Percentiles rank a stretch among this genome's conserved stretches.
Evolutionary conservation across 2,888 invertebrate species (phyloP).

Genomic region (Drosophila koepferae): DNA sequence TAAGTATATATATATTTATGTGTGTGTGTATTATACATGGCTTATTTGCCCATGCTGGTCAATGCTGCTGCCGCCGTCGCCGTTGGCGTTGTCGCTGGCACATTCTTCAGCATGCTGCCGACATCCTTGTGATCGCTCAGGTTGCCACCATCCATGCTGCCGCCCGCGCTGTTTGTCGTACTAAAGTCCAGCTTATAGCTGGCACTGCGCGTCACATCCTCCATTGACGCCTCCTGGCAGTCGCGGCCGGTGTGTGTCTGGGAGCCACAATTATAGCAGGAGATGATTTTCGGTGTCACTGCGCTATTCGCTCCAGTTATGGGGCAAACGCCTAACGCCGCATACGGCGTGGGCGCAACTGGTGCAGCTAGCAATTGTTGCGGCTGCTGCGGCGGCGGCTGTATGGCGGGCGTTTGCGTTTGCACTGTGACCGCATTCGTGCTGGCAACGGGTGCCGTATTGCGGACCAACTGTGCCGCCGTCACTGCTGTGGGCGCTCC

Average conservation of each 20-base stretch:
- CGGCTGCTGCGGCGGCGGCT: constrained; percentile 26
- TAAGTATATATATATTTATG: constrained; percentile 26
- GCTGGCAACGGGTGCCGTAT: constrained; percentile 55
- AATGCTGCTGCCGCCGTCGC: constrained; percentile 47
- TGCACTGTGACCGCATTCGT: constrained; percentile 78
- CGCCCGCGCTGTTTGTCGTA: constrained; percentile 43
- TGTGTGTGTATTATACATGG: constrained; percentile 33
- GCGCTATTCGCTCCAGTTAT: constrained; percentile 59
- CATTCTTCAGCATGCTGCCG: constrained; percentile 50
- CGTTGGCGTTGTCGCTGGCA: constrained; percentile 55
- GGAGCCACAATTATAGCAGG: constrained; percentile 97
- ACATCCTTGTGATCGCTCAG: constrained; percentile 53
- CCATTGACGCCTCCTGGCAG: constrained; percentile 96
- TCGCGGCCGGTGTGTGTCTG: constrained; percentile 93
- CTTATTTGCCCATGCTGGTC: constrained; percentile 67
- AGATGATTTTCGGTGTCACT: constrained; percentile 83
- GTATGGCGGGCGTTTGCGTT: constrained; percentile 58
- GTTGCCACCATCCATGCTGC: constrained; percentile 33
- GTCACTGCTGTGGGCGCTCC: constrained; percentile 65
- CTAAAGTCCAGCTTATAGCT: constrained; percentile 89
- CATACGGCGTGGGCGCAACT: constrained; percentile 75
- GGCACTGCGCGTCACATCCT: constrained; percentile 93
- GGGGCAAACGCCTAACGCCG: constrained; percentile 74
- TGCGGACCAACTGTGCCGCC: constrained; percentile 66
- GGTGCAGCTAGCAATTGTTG: constrained; percentile 85